Evolutionary conservation across 2,888 invertebrate genomes (phyloP), one percentile per base, ranked within the genome.

Genomic region (Thereva unica): DNA sequence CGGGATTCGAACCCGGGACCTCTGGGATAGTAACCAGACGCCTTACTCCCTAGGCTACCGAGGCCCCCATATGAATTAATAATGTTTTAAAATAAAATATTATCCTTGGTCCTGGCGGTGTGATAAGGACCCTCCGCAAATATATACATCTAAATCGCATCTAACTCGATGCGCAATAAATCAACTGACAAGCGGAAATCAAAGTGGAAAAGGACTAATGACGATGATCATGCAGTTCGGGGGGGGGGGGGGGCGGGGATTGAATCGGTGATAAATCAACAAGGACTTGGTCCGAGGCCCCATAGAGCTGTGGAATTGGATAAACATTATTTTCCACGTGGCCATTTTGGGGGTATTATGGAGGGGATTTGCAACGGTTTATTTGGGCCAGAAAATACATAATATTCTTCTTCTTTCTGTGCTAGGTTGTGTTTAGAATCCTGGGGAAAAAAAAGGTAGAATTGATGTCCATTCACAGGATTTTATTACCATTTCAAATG

Each of bases 211-310:
- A 42, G 50, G 61, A 61, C 61, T 61, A 61, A 61, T 61, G 61
- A 61, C 61, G 61, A 61, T 61, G 61, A 61, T 61, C 61, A 61
- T 61, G 61, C 61, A 61, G 61, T 61, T 47, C n/a, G n/a, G n/a
- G n/a, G n/a, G n/a, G n/a, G n/a, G n/a, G n/a, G n/a, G n/a, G 50
- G 61, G 50, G 61, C 61, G 61, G 61, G 23, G 23, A 61, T 40
- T 61, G 50, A n/a, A n/a, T 50, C 49, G 61, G 61, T 61, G 61
- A 61, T 61, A 61, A 61, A 61, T 61, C 61, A 61, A 61, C 34
- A 50, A n/a, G 61, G 61, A 61, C 61, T 61, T 61, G 49, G 42
- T 50, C 41, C 49, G 50, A 61, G 2, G 23, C 23, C 23, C 23
- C 23, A 2, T n/a, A 23, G 23, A 23, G 37, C 53, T 41, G n/a